A percentile compares a stretch with the other conserved stretches of the same genome.
These are phyloP conservation scores for Numenius arquata DNA, from an alignment of 2,113 vertebrate species.

Conservation along the genomic window DNA sequence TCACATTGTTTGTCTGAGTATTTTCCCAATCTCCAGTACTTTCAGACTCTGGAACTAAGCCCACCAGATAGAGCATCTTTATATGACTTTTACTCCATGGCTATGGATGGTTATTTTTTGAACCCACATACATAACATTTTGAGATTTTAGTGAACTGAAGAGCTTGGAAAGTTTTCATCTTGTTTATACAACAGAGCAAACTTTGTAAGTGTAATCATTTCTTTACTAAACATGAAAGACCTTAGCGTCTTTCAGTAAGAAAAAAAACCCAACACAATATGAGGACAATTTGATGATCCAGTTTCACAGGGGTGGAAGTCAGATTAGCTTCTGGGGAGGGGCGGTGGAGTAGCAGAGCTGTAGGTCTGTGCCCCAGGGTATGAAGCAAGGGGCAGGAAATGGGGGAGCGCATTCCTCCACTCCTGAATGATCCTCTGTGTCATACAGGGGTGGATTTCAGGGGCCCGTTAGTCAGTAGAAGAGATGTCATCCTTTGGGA, in stretches of 20 bases:
- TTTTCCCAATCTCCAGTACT: not conserved
- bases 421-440: not conserved
- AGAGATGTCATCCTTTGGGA: not conserved
- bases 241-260: not conserved
- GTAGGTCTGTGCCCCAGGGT: not conserved
- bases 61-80: not conserved
- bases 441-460: not conserved
- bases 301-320: not conserved
- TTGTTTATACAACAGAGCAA: not conserved
- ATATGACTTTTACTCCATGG: not conserved
- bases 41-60: not conserved
- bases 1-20: not conserved
- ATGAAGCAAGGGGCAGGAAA: not conserved
- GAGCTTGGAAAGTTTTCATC: not conserved
- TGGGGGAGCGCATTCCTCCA: not conserved
- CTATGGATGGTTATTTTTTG: not conserved
- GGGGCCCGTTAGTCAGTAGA: not conserved
- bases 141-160: not conserved
- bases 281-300: not conserved
- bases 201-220: not conserved
- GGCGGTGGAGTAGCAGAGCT: not conserved
- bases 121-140: not conserved
- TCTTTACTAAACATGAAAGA: not conserved
- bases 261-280: not conserved
- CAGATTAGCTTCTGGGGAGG: not conserved